Conservation (phyloP, 2,113 vertebrate species). For the Paramisgurnus dabryanus region DNA sequence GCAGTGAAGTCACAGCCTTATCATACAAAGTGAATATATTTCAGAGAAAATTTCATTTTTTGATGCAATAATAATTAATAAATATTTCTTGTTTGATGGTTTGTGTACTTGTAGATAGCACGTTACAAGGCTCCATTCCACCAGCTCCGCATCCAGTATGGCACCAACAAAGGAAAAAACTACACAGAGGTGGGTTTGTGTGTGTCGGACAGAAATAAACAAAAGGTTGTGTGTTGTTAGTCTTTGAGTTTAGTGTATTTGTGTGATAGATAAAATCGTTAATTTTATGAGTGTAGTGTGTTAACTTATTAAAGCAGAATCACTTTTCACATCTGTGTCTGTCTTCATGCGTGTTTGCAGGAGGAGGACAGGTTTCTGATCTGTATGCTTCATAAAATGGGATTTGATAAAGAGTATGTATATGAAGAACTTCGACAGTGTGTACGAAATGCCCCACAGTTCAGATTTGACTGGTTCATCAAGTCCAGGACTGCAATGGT, state of each 20-base stretch:
- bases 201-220: neutral
- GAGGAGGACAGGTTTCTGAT: conserved; percentile 89
- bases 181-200: conserved; percentile 75
- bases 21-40: neutral
- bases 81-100: conserved; percentile 30
- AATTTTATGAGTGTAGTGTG: neutral
- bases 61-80: conserved; percentile 21
- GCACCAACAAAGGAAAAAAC: conserved; percentile 89
- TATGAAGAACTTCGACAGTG: conserved; percentile 89
- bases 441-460: conserved; percentile 87
- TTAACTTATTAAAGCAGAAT: neutral
- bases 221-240: neutral
- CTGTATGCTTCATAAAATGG: conserved; percentile 91
- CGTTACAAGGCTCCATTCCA: conserved; percentile 90
- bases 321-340: neutral
- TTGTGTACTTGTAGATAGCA: conserved; percentile 76
- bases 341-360: neutral
- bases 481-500: conserved; percentile 91
- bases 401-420: conserved; percentile 88
- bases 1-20: neutral
- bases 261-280: too few species aligned
- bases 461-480: conserved; percentile 91
- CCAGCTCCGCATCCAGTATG: conserved; percentile 87
- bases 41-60: neutral
- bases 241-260: too few species aligned